Percentiles rank a stretch among this genome's conserved stretches.
These are phyloP conservation scores for Aphaenogaster rudis DNA, from an alignment of 1,140 invertebrate species.

Conservation along the genomic window DNA sequence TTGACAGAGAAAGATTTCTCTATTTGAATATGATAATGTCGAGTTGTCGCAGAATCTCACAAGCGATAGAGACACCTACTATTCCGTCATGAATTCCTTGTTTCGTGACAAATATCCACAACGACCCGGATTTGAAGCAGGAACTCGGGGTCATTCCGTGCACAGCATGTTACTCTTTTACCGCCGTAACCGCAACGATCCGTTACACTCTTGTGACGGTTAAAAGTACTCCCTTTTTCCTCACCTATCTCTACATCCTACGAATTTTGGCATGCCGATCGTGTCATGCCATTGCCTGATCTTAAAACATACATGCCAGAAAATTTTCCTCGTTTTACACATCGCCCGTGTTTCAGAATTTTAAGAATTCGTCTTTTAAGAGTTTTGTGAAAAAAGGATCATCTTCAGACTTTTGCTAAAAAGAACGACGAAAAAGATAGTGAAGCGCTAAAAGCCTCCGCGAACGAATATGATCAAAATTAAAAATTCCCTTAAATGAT, in stretches of 20 bases:
- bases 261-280: slow-evolving; percentile 15
- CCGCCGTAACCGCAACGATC: slow-evolving; percentile 5
- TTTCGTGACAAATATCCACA: slow-evolving; percentile 63
- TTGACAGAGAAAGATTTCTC: not conserved
- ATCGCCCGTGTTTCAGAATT: slow-evolving; percentile 20
- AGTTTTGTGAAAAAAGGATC: not conserved
- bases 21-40: slow-evolving; percentile 19
- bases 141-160: slow-evolving; percentile 38
- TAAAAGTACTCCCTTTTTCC: not conserved
- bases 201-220: slow-evolving; percentile 9
- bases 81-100: slow-evolving; percentile 58
- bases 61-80: not conserved
- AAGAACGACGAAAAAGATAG: slow-evolving; percentile 10
- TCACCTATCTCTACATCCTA: not conserved
- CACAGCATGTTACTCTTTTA: slow-evolving; percentile 29
- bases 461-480: slow-evolving; percentile 15
- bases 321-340: not conserved
- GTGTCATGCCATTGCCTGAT: not conserved
- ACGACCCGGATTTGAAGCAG: slow-evolving; percentile 60
- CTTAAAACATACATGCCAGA: not conserved
- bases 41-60: slow-evolving; percentile 30
- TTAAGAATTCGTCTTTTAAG: slow-evolving; percentile 39
- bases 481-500: slow-evolving; percentile 38
- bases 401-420: slow-evolving; percentile 5
- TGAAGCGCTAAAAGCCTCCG: slow-evolving; percentile 1